Percentiles rank a stretch among this genome's conserved stretches.
Conservation (phyloP, 2,113 vertebrate species). For the Cygnus atratus region DNA sequence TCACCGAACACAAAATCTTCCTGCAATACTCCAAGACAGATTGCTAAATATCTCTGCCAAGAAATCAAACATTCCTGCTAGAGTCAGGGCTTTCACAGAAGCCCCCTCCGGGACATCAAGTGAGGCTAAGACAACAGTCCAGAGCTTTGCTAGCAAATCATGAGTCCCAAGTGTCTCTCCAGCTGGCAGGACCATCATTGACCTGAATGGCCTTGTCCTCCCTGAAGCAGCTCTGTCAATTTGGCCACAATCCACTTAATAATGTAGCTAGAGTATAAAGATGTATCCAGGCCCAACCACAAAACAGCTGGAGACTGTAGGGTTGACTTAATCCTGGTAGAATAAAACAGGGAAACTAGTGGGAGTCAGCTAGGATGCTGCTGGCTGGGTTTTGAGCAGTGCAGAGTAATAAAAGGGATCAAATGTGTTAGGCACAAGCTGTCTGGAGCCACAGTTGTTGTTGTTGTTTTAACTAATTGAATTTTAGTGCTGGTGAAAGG, state of each 20-base stretch:
- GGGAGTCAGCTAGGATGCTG: constrained; percentile 55
- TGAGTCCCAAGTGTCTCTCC: constrained; percentile 41
- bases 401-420: constrained; percentile 57
- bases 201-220: constrained; percentile 61
- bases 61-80: constrained; percentile 56
- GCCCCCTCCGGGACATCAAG: constrained; percentile 46
- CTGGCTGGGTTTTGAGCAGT: constrained; percentile 36
- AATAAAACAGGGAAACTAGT: constrained; percentile 34
- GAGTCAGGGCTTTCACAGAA: constrained; percentile 55
- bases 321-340: constrained; percentile 61
- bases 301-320: constrained; percentile 65
- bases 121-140: constrained; percentile 61
- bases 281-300: constrained; percentile 56
- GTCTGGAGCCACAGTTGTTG: constrained; percentile 48
- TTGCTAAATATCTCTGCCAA: constrained; percentile 31
- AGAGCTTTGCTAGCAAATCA: constrained; percentile 53
- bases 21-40: constrained; percentile 12
- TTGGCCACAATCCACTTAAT: constrained; percentile 70
- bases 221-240: constrained; percentile 54
- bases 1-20: not conserved
- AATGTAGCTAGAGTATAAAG: constrained; percentile 62
- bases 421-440: constrained; percentile 46
- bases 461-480: constrained; percentile 68
- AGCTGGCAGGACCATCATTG: constrained; percentile 60
- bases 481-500: constrained; percentile 57